A percentile compares a stretch with the other conserved stretches of the same genome.
phyloP scores from a whole-genome alignment of 2,113 vertebrate species.

The Hyaena hyaena region DNA sequence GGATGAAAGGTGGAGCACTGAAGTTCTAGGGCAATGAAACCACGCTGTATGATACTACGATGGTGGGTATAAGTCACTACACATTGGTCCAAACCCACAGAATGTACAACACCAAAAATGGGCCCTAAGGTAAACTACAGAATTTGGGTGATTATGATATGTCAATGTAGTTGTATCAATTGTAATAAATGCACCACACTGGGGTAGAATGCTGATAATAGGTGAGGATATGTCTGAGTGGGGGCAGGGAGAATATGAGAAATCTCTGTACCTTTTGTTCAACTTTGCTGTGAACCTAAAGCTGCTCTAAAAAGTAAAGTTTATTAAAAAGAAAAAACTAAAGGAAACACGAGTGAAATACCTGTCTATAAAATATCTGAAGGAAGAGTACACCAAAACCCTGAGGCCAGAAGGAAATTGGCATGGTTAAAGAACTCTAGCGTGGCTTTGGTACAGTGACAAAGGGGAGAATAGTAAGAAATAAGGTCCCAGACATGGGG shows the following conservation, averaged over 20 bases:
- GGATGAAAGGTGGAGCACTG: background rate
- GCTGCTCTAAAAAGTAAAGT: background rate
- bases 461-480: background rate
- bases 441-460: background rate
- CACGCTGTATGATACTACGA: background rate
- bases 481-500: background rate
- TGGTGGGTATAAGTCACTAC: background rate
- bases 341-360: background rate
- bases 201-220: background rate
- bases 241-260: background rate
- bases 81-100: background rate
- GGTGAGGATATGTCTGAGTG: background rate
- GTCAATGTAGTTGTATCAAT: background rate
- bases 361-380: background rate
- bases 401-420: background rate
- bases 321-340: background rate
- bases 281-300: background rate
- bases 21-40: background rate
- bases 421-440: background rate
- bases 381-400: background rate
- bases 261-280: background rate
- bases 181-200: background rate
- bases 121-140: background rate
- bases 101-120: background rate
- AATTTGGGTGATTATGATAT: background rate